Conservation (phyloP, 2,888 invertebrate genomes). For the Entomobrya proxima region DNA sequence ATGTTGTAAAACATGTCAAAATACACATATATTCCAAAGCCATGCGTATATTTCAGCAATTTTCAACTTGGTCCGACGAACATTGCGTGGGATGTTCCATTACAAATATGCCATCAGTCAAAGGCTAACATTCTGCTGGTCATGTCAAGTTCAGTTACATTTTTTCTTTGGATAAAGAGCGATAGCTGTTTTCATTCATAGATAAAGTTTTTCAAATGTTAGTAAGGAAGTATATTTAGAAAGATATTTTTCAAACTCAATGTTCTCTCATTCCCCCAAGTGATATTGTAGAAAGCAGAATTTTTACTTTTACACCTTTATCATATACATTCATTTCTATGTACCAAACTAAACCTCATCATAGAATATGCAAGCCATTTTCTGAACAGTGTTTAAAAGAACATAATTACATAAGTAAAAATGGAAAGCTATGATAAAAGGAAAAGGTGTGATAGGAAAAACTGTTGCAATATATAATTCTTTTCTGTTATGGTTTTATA, state of each 20-base stretch:
- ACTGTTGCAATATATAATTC: not conserved
- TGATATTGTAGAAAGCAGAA: not conserved
- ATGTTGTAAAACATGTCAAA: not conserved
- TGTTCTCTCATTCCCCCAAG: slow-evolving; percentile 18
- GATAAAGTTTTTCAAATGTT: not conserved
- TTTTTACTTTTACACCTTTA: not conserved
- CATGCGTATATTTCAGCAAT: not conserved
- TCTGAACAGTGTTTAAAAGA: not conserved
- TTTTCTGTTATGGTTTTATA: no score
- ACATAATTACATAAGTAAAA: not conserved
- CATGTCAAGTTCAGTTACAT: slow-evolving; percentile 47
- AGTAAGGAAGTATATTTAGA: not conserved
- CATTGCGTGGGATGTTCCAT: slow-evolving; percentile 19
- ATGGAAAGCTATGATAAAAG: not conserved
- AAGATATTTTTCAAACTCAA: no score
- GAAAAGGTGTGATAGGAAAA: not conserved
- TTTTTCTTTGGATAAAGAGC: not conserved
- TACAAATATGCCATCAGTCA: slow-evolving; percentile 50
- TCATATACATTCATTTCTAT: no score
- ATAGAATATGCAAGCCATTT: no score
- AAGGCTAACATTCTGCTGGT: slow-evolving; percentile 31
- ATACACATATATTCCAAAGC: not conserved
- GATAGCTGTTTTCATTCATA: not conserved
- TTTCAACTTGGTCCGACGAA: slow-evolving; percentile 18
- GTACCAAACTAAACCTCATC: no score